Conservation (phyloP, 2,113 vertebrate species). For the Psophia crepitans region DNA sequence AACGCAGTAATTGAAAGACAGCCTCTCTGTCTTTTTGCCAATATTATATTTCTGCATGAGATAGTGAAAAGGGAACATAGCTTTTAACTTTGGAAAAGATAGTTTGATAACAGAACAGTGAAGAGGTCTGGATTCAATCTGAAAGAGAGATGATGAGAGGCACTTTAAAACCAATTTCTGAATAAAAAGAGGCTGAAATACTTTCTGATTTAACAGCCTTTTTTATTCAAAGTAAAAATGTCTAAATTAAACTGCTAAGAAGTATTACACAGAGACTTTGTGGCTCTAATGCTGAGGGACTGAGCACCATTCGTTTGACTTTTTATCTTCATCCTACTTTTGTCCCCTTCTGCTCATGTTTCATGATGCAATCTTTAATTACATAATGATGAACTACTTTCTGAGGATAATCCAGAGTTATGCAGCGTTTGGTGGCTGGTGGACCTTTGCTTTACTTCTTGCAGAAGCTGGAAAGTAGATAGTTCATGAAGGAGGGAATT, state of each 20-base stretch:
- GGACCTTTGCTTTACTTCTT: neutral
- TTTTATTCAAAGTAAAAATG: neutral
- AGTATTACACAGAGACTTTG: neutral
- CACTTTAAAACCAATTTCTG: constrained; percentile 44
- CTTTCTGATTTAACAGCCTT: constrained; percentile 14
- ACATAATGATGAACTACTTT: neutral
- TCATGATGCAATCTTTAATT: neutral
- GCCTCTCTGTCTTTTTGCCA: neutral
- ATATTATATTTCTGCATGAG: neutral
- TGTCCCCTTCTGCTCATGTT: neutral
- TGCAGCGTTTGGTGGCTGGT: neutral
- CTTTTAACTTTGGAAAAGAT: constrained; percentile 35
- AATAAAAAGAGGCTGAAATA: constrained; percentile 17
- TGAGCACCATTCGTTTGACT: neutral
- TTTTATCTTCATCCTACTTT: neutral
- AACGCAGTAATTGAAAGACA: constrained; percentile 33
- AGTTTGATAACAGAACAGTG: constrained; percentile 35
- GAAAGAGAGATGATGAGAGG: constrained; percentile 19
- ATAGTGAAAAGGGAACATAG: neutral
- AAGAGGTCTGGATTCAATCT: constrained; percentile 2
- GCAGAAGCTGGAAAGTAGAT: neutral
- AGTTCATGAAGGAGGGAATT: neutral
- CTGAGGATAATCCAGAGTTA: neutral
- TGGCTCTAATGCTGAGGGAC: neutral
- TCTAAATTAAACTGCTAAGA: constrained; percentile 18